Percentiles rank a stretch among this genome's conserved stretches.
Evolutionary conservation across 2,797 vertebrate species (phyloP).

Genomic region (Champsocephalus gunnari): DNA sequence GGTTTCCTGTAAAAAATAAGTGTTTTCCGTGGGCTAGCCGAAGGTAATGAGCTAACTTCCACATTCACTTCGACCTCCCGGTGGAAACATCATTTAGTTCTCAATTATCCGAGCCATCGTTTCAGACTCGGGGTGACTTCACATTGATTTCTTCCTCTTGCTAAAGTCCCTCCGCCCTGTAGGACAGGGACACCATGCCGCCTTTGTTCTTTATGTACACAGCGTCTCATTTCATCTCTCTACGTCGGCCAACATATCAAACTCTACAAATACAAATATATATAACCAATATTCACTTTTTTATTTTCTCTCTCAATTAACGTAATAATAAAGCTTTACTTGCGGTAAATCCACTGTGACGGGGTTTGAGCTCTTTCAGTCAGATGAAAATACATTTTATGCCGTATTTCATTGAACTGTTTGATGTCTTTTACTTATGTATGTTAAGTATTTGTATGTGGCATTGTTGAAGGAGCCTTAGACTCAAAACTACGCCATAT

Average conservation of each 20-base stretch:
- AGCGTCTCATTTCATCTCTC: constrained; percentile 28
- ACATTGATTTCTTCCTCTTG: constrained; percentile 55
- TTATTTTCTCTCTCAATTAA: constrained; percentile 5
- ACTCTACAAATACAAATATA: neutral
- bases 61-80: constrained; percentile 54
- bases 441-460: too few species aligned
- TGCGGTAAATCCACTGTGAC: neutral
- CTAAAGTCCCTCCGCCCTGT: constrained; percentile 26
- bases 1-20: constrained; percentile 30
- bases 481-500: too few species aligned
- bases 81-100: constrained; percentile 65
- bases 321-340: constrained; percentile 13
- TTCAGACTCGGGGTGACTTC: constrained; percentile 50
- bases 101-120: constrained; percentile 59
- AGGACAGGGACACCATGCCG: constrained; percentile 17
- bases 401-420: too few species aligned
- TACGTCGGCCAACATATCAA: constrained; percentile 15
- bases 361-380: constrained; percentile 1
- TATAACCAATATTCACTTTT: too few species aligned
- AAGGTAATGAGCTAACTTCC: constrained; percentile 59
- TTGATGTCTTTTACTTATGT: too few species aligned
- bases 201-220: constrained; percentile 33
- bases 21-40: constrained; percentile 31
- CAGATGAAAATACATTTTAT: too few species aligned
- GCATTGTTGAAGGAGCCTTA: too few species aligned